Base-by-base conservation (phyloP, 2,888 invertebrate species). In the Cheilosia scutellata region DNA sequence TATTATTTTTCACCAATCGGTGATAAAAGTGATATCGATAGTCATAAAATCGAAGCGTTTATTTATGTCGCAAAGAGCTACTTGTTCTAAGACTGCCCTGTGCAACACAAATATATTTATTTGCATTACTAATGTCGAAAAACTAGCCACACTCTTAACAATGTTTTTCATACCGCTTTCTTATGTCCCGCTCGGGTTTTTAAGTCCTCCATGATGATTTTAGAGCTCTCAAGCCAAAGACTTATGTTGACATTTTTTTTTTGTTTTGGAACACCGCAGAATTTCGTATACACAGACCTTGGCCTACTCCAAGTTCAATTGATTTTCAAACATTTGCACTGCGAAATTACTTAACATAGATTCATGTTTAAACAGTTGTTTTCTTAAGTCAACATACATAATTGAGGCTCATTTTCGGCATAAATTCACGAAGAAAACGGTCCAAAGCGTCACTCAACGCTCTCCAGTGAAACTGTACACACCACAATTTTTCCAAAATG, bases 241-340 rank as follows among this genome's bases (percentile, higher is more conserved):
- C 33, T 37, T 2, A 2, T 13, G 20, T 2, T 57, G 47, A 57
- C 42, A 20, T 47, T 6, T 20, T 11, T 49, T 40, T 47, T n/a
- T 6, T 20, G 16, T 49, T 40, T 47, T n/a, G 4, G 4, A 2
- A 49, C 27, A 37, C 5, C 11, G 9, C 11, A 37, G 13, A 7
- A 29, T 49, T 33, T 44, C 57, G 20, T 20, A 49, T 58, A 25
- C 6, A 25, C 47, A n/a, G 27, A 29, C 71, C 72, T 72, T 72
- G 40, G 5, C 71, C 71, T 71, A 47, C 27, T 37, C 0, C 5
- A 20, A 66, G 16, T 2, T 51, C 1, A 47, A 29, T 42, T 31
- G 9, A 29, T 42, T 31, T 11, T n/a, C 11, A 44, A 29, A 57
- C 31, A 55, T 44, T 66, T n/a, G 29, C 31, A n/a, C 16, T 27